Conservation (phyloP, 2,888 invertebrate genomes). For the Morinoia aosen region DNA sequence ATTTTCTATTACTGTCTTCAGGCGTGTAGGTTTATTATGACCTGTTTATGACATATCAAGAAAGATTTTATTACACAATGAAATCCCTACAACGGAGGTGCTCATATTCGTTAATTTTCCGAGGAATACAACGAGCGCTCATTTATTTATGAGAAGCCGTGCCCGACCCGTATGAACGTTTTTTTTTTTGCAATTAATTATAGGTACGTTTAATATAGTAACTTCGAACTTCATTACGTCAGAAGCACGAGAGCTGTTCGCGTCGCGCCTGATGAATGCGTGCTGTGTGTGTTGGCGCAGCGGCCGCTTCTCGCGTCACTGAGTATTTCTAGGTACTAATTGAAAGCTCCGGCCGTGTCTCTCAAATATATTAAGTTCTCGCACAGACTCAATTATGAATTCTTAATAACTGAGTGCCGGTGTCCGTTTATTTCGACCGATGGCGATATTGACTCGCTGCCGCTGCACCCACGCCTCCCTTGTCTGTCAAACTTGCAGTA, state of each 20-base stretch:
- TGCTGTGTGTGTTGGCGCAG: not conserved
- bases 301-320: not conserved
- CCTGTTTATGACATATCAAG: too few species aligned
- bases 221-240: not conserved
- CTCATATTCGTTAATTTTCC: not conserved
- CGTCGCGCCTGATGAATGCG: not conserved
- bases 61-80: too few species aligned
- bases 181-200: too few species aligned
- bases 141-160: not conserved
- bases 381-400: not conserved
- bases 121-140: not conserved
- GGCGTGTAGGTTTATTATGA: too few species aligned
- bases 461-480: not conserved
- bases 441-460: not conserved
- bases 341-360: not conserved
- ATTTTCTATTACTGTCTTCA: too few species aligned
- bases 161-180: not conserved
- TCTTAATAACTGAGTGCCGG: not conserved
- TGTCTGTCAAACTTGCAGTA: not conserved
- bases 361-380: not conserved
- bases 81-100: not conserved
- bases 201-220: not conserved
- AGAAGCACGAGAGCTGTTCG: not conserved
- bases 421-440: not conserved
- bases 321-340: not conserved